A percentile compares a stretch with the other conserved stretches of the same genome.
Conservation (phyloP, 23 tunicate genomes). For the Trididemnum clinides region DNA sequence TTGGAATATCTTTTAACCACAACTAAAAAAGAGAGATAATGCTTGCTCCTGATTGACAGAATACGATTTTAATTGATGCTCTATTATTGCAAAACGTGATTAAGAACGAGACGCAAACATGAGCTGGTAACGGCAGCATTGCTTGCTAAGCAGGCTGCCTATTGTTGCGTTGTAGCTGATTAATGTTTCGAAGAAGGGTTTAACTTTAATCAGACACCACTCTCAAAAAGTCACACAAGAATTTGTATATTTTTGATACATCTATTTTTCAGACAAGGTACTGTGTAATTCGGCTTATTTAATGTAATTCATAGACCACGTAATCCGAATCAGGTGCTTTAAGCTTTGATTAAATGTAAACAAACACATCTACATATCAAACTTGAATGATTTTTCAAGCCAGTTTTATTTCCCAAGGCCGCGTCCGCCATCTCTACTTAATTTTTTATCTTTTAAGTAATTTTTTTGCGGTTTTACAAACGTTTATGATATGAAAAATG, state of each 20-base stretch:
- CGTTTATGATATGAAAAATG: background rate
- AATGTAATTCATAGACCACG: background rate
- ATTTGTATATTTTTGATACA: no score
- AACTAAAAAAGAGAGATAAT: no score
- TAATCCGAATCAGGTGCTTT: slow-evolving; percentile 29
- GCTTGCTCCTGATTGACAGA: background rate
- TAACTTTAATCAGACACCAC: no score
- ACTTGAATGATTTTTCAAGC: background rate
- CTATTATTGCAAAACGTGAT: background rate
- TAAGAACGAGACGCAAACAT: background rate
- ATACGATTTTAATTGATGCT: background rate
- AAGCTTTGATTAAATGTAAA: background rate
- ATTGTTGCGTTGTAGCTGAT: background rate
- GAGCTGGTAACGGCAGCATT: no score
- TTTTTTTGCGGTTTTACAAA: slow-evolving; percentile 14
- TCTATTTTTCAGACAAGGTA: background rate
- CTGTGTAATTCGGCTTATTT: slow-evolving; percentile 1
- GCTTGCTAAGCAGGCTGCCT: no score
- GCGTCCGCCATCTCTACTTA: background rate
- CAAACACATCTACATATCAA: background rate
- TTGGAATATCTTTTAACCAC: no score
- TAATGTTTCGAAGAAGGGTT: background rate
- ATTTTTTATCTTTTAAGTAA: slow-evolving; percentile 1
- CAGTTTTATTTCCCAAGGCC: background rate
- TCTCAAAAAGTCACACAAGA: no score